A percentile compares a stretch with the other conserved stretches of the same genome.
These are phyloP conservation scores for Geophilus truncorum DNA, from an alignment of 2,888 invertebrate species.

Conservation along the genomic window DNA sequence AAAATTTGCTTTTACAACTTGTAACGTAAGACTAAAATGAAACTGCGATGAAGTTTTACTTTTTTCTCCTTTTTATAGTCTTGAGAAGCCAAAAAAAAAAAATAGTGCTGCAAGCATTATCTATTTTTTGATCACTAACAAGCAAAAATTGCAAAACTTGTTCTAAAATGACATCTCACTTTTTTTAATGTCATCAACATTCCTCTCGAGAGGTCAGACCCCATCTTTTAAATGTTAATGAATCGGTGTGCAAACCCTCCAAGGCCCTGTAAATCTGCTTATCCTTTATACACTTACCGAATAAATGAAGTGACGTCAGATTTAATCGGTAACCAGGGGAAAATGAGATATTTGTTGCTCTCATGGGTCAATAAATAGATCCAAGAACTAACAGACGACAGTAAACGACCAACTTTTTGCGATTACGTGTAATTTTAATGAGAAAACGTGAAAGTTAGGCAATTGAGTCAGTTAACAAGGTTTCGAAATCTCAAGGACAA, in stretches of 20 bases:
- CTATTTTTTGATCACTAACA: neutral
- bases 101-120: neutral
- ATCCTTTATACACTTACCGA: neutral
- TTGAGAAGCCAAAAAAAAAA: too few relatives aligned
- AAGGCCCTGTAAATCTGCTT: neutral
- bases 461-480: neutral
- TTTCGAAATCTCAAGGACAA: neutral
- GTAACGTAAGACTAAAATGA: too few relatives aligned
- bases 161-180: neutral
- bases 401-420: neutral
- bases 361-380: neutral
- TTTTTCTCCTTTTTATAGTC: too few relatives aligned
- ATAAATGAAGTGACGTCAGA: neutral
- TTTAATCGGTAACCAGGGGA: neutral
- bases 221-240: slow-evolving; percentile 1
- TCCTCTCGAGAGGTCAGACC: neutral
- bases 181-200: neutral
- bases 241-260: neutral
- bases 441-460: neutral
- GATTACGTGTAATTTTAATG: neutral
- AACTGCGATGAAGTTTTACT: too few relatives aligned
- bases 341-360: neutral
- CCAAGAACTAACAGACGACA: neutral
- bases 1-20: too few relatives aligned
- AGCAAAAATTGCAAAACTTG: neutral